Evolutionary conservation across 2,113 vertebrate species (phyloP).

Genomic region (Diadophis punctatus): DNA sequence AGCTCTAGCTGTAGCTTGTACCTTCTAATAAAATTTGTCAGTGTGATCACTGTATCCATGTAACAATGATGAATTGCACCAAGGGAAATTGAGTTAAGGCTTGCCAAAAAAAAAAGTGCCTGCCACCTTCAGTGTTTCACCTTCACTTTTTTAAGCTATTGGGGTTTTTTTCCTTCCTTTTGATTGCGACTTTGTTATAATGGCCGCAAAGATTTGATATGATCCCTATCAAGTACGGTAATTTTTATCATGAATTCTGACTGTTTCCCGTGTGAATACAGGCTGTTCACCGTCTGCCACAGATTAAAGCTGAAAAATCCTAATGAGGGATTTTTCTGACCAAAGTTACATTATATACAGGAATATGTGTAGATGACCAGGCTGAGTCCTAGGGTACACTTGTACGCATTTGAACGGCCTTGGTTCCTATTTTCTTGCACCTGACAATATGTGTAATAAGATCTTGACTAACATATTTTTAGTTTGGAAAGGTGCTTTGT

Average conservation of each 20-base stretch:
- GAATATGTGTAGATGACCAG: neutral
- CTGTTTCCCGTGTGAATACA: neutral
- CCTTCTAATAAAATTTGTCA: neutral
- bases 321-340: neutral
- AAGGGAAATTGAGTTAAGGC: neutral
- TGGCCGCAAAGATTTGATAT: slow-evolving; percentile 9
- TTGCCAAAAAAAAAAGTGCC: neutral
- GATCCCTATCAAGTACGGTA: neutral
- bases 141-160: neutral
- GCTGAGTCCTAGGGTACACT: neutral
- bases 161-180: slow-evolving; percentile 9
- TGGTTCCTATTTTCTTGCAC: neutral
- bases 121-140: neutral
- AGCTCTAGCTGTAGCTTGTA: neutral
- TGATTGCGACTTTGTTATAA: neutral
- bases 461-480: neutral
- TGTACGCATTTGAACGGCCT: neutral
- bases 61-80: neutral
- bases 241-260: slow-evolving; percentile 23
- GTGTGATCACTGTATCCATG: fast-evolving
- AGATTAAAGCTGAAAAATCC: neutral
- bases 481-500: neutral
- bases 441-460: neutral
- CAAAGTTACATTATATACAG: neutral
- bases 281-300: slow-evolving; percentile 20